Evolutionary conservation across 2,888 invertebrate species (phyloP).

Genomic region (Chymomyza amoena): DNA sequence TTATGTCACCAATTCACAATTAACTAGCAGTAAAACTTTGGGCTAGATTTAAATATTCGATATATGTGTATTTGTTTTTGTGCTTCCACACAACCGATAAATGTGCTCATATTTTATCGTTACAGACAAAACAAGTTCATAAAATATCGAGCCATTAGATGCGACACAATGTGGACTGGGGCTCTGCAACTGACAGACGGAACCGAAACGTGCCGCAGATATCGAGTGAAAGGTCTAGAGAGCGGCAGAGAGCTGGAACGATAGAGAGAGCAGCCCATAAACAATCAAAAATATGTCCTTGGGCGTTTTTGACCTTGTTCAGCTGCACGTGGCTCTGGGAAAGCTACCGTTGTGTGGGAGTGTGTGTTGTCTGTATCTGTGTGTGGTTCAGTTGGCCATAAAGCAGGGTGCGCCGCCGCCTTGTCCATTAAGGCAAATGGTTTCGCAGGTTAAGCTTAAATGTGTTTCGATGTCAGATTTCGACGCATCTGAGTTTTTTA

Average conservation of each 20-base stretch:
- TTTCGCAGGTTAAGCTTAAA: slow-evolving; percentile 45
- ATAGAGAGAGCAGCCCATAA: slow-evolving; percentile 16
- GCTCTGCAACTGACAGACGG: slow-evolving; percentile 30
- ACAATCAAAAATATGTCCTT: slow-evolving; percentile 31
- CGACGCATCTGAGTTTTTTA: slow-evolving; percentile 40
- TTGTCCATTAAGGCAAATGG: slow-evolving; percentile 37
- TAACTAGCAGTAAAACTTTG: not conserved
- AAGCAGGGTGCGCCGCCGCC: slow-evolving; percentile 10
- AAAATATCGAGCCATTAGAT: slow-evolving; percentile 52
- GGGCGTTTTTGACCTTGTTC: slow-evolving; percentile 26
- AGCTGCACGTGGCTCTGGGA: not conserved
- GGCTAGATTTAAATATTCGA: not conserved
- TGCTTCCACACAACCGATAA: not conserved
- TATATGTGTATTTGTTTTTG: not conserved
- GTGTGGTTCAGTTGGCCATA: not conserved
- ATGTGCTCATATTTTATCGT: slow-evolving; percentile 37
- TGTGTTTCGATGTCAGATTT: slow-evolving; percentile 45
- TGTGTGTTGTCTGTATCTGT: not conserved
- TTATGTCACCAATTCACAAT: not conserved
- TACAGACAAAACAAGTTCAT: slow-evolving; percentile 37
- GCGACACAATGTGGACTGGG: slow-evolving; percentile 37
- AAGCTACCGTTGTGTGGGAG: not conserved
- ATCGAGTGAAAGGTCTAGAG: slow-evolving; percentile 41
- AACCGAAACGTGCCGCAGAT: slow-evolving; percentile 36
- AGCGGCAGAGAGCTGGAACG: slow-evolving; percentile 18